Conservation (phyloP, 2,888 invertebrate genomes). For the Ophion ventricosus region DNA sequence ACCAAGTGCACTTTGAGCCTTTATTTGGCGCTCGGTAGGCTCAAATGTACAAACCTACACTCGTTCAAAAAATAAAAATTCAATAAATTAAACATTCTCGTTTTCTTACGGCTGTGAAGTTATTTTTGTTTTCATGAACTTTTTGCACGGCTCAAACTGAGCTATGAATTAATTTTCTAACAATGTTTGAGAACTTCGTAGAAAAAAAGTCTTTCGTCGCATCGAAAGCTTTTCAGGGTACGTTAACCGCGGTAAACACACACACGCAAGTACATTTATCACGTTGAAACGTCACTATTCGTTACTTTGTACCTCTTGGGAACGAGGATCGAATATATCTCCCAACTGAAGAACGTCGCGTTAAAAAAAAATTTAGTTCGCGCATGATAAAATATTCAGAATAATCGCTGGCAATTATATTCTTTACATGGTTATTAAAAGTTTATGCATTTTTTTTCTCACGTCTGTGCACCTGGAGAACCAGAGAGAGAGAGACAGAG, state of each 20-base stretch:
- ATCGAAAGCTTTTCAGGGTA: not conserved
- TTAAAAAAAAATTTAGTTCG: not conserved
- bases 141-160: not conserved
- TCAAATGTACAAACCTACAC: not conserved
- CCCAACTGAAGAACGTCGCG: not conserved
- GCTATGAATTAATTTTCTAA: not conserved
- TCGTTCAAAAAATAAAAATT: not conserved
- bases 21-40: not conserved
- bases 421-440: not conserved
- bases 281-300: not conserved
- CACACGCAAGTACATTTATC: not conserved
- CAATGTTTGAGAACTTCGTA: not conserved
- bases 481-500: too few relatives aligned
- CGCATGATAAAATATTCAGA: not conserved
- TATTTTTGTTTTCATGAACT: not conserved
- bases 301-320: not conserved
- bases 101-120: not conserved
- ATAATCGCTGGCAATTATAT: not conserved
- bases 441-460: not conserved
- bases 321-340: not conserved
- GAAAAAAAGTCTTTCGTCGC: not conserved
- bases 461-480: not conserved
- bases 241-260: not conserved
- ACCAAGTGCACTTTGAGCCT: not conserved
- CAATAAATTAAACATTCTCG: not conserved